Conservation (phyloP, 2,888 invertebrate species). For the Dynastes hyllus region DNA sequence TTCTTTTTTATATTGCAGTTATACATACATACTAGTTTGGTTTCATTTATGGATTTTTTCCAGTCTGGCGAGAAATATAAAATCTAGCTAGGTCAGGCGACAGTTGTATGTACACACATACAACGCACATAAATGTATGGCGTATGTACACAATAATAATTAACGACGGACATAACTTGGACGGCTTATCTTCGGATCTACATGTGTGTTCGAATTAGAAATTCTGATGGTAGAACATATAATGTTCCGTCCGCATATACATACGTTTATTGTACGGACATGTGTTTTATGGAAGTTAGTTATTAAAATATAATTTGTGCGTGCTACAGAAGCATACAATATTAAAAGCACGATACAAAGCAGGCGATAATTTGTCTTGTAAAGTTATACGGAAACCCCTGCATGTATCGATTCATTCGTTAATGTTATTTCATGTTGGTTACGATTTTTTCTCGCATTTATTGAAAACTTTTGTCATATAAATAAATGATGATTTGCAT, state of each 20-base stretch:
- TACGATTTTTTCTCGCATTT: too few relatives aligned
- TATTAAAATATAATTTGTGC: conserved; percentile 45
- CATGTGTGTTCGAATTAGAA: conserved; percentile 67
- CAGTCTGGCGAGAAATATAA: not conserved
- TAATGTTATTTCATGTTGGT: too few relatives aligned
- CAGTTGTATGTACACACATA: not conserved
- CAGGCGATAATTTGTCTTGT: too few relatives aligned
- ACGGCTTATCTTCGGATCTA: conserved; percentile 62
- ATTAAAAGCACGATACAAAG: not conserved
- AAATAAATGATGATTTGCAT: too few relatives aligned
- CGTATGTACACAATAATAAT: conserved; percentile 36
- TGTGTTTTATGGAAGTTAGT: conserved; percentile 29
- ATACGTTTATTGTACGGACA: conserved; percentile 1
- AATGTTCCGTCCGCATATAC: conserved; percentile 2
- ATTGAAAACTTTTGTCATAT: too few relatives aligned
- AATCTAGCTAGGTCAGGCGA: conserved; percentile 22
- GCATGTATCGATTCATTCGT: too few relatives aligned
- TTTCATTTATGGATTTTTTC: conserved; percentile 16
- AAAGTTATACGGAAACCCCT: too few relatives aligned
- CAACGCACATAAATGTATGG: conserved; percentile 29
- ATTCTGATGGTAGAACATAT: conserved; percentile 62
- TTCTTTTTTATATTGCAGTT: conserved; percentile 10
- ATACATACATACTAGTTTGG: not conserved
- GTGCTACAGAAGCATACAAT: conserved; percentile 10
- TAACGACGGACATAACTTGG: conserved; percentile 34